Evolutionary conservation across 2,113 vertebrate species (phyloP).

Genomic region (Chlamydotis undulata): DNA sequence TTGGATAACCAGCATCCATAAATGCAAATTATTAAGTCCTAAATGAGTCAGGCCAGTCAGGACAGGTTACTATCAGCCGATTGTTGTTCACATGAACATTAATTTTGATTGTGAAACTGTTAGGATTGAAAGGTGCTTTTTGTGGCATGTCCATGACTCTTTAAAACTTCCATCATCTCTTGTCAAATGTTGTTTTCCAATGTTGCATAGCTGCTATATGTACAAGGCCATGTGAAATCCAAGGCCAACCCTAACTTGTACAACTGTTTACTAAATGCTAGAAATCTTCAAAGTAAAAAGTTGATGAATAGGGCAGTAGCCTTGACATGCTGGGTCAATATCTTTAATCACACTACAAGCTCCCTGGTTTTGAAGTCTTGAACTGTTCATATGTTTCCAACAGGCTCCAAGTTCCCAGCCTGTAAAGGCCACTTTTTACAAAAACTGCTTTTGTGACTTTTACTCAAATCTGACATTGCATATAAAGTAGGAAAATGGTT

Average conservation of each 20-base stretch:
- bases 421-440: background rate
- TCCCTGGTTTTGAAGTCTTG: slow-evolving; percentile 19
- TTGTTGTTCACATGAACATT: slow-evolving; percentile 11
- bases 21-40: background rate
- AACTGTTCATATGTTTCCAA: slow-evolving; percentile 5
- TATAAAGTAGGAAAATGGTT: background rate
- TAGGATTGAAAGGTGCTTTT: background rate
- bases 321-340: background rate
- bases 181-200: slow-evolving; percentile 23
- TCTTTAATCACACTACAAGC: slow-evolving; percentile 32
- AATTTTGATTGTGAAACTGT: slow-evolving; percentile 18
- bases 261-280: slow-evolving; percentile 48
- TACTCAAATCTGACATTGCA: background rate
- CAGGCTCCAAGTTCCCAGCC: background rate
- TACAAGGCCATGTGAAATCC: slow-evolving; percentile 18
- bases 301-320: slow-evolving; percentile 33
- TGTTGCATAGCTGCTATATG: background rate
- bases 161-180: background rate
- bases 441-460: background rate
- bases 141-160: background rate
- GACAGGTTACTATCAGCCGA: background rate
- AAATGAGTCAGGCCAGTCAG: background rate
- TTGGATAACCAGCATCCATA: background rate
- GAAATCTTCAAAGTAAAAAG: slow-evolving; percentile 40
- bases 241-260: background rate